Evolutionary conservation across 2,113 vertebrate genomes (phyloP).

Genomic region (Melanotaenia duboulayi): DNA sequence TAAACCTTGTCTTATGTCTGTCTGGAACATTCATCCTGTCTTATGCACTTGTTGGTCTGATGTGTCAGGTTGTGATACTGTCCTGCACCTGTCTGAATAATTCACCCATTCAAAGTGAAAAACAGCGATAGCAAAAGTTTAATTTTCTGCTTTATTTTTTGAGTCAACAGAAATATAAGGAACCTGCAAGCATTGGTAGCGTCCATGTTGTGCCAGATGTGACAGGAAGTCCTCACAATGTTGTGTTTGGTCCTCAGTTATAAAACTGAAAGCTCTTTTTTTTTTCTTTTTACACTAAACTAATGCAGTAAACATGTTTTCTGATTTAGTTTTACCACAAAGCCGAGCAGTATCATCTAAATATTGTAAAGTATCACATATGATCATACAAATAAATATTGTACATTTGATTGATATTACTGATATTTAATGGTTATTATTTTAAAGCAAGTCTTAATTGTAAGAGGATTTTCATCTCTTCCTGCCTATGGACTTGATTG

Average conservation of each 20-base stretch:
- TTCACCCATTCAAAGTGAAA: constrained; percentile 38
- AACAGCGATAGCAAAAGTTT: constrained; percentile 33
- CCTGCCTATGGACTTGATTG: constrained; percentile 19
- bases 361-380: constrained; percentile 49
- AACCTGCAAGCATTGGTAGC: constrained; percentile 26
- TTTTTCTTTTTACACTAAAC: constrained; percentile 42
- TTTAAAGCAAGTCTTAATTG: constrained; percentile 20
- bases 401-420: constrained; percentile 45
- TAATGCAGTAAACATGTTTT: constrained; percentile 36
- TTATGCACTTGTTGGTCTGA: constrained; percentile 56
- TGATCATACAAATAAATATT: constrained; percentile 57
- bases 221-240: not conserved
- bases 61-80: constrained; percentile 54
- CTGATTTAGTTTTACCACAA: constrained; percentile 25
- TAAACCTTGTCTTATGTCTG: constrained; percentile 46
- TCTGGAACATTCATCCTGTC: constrained; percentile 42
- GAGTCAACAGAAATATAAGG: constrained; percentile 10
- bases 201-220: constrained; percentile 18
- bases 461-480: constrained; percentile 10
- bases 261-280: constrained; percentile 16
- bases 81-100: constrained; percentile 39
- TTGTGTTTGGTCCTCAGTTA: constrained; percentile 12
- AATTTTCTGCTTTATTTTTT: constrained; percentile 36
- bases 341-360: constrained; percentile 50
- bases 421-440: constrained; percentile 27